Evolutionary conservation across 2,113 vertebrate genomes (phyloP), one percentile per base, ranked within the genome.

Genomic region (Sceloporus tristichus): DNA sequence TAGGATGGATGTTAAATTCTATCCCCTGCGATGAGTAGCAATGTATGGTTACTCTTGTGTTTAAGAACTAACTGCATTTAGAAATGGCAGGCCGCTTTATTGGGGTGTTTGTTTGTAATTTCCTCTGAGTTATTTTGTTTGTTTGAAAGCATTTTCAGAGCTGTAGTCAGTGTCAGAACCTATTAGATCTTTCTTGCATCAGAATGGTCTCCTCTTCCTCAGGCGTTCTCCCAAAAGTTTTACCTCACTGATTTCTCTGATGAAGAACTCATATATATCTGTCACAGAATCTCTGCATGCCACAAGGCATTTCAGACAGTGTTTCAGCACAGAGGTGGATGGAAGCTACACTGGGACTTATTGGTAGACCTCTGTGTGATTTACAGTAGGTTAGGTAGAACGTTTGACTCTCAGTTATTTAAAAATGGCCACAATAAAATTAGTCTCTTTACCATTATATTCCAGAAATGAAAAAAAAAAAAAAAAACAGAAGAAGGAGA

Each of bases 41-140:
- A 11, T 66, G 48, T 75, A 87, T 42, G 38, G 23, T 73, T 85
- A 48, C 23, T 85, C 34, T 54, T 66, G 40, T 81, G 23, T 75
- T 89, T 85, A 85, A 75, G 78, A 80, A 40, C n/a, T 23, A 40
- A 23, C 54, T 25, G 38, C 75, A 59, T 73, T 80, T 85, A 65
- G 38, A 65, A 79, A 80, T 85, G 56, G 54, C 19, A 75, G 40
- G 16, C 1, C 81, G 77, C 56, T 81, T 89, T 75, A 89, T 53
- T 54, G n/a, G 7, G 9, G 23, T 19, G 1, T 76, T 74, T 74
- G 74, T 85, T 65, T 85, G 42, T 53, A 85, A 29, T 74, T 85
- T 70, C 59, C 62, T 21, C n/a, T 70, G 73, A 88, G n/a, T 83
- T 83, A 68, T 88, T 88, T 68, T 68, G 13, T 88, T 68, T 68